Base-by-base conservation (phyloP, 1,140 invertebrate species). In the Lordiphosa collinella region DNA sequence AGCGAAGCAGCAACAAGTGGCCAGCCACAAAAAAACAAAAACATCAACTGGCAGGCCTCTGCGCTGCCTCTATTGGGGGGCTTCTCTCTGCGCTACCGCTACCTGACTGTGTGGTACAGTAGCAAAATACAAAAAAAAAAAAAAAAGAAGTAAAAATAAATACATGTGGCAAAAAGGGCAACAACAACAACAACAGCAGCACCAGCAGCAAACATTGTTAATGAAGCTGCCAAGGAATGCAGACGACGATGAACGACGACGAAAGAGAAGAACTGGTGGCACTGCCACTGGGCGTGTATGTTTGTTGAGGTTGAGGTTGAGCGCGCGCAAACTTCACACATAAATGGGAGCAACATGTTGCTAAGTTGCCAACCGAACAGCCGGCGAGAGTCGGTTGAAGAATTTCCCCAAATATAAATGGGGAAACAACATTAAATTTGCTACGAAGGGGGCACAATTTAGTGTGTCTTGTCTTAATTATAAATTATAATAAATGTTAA, bases 301-400 rank as follows among this genome's bases (percentile, higher is more conserved):
- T 25, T 43, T 37, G 29, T 31, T 34, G 53, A 13, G 41, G 22
- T 8, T 25, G 49, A 22, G 34, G 12, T 35, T 29, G 44, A 35
- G 49, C 50, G 43, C 59, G 60, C 55, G 50, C 41, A 44, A 44
- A 82, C 78, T 82, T 82, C 78, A 82, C 79, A 84, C 78, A 84
- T 82, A 82, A 82, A 82, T 82, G 78, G 76, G 78, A 82, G 78
- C 75, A 80, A 76, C 75, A 82, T 80, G 75, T 80, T 82, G 76
- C 76, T 59, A 58, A 59, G 55, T 50, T 55, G 65, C 44, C 51
- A 51, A 43, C 14, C 49, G 37, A 10, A 12, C n/a, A 2, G 34
- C 14, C 13, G 5, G 18, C 48, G 46, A 38, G 49, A 58, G 25
- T 29, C 7, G 25, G 25, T 8, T 8, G 2, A 29, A 8, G 25